Evolutionary conservation across 2,797 vertebrate genomes (phyloP), one percentile per base, ranked within the genome.

Genomic region (Ceryle rudis): DNA sequence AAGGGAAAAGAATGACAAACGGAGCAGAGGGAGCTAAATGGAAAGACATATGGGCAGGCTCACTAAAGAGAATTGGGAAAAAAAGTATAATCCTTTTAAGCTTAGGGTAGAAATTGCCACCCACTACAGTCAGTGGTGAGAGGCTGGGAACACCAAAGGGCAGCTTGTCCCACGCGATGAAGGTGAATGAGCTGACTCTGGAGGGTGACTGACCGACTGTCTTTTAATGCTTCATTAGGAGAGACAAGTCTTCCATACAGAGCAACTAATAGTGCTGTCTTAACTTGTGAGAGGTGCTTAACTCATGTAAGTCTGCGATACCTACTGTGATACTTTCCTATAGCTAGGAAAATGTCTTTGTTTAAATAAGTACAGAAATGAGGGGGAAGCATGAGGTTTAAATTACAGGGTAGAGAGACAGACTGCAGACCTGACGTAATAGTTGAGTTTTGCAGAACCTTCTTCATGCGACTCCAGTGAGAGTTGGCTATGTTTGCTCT

Each of bases 381-480:
- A 90, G 46, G 37, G 42, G 73, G 31, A 91, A 89, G 69, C 91
- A 95, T 95, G 92, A 95, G 94, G 95, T 97, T 97, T 95, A 88
- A 95, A 97, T 97, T 97, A 95, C 83, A 92, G 91, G 57, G 41
- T 52, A 87, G 71, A 85, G 84, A 96, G 91, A 91, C 91, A 95
- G 92, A 87, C 94, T 95, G 90, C 90, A 95, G 95, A 95, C 95
- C 86, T 97, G 93, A 96, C 35, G 78, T 97, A 95, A 96, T 92
- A 96, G 73, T 64, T 94, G 47, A 95, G 91, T 94, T 95, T 95
- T 93, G 89, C 95, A 94, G 88, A 95, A 92, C 88, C 71, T 97
- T 95, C 93, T 87, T 93, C 94, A 77, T 89, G 67, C 10, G 12
- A 10, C 57, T 96, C 90, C 91, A 93, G 83, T 80, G 83, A 92